Evolutionary conservation across 2,113 vertebrate species (phyloP).

Genomic region (Epinephelus fuscoguttatus): DNA sequence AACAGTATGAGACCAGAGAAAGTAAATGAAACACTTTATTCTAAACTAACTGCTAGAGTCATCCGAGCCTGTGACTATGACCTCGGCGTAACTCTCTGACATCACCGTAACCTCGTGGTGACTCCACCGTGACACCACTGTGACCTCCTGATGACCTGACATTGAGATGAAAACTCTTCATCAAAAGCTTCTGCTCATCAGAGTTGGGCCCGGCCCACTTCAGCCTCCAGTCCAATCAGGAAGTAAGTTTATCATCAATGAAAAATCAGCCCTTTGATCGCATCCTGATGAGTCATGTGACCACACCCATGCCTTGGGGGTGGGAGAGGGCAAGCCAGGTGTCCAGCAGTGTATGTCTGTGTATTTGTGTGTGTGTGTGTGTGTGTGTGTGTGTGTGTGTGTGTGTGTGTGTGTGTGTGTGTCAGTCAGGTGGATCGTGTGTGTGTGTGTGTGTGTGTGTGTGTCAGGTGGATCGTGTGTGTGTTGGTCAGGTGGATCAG

Average conservation of each 20-base stretch:
- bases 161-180: constrained; percentile 24
- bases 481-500: neutral
- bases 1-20: neutral
- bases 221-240: constrained; percentile 39
- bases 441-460: constrained; percentile 16
- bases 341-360: constrained; percentile 16
- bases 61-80: constrained; percentile 8
- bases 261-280: constrained; percentile 58
- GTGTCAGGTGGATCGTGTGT: neutral
- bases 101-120: constrained; percentile 33
- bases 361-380: constrained; percentile 15
- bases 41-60: neutral
- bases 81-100: constrained; percentile 39
- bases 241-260: constrained; percentile 2
- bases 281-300: constrained; percentile 60
- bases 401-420: neutral
- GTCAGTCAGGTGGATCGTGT: neutral
- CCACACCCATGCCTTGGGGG: constrained; percentile 45
- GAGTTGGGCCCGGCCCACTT: constrained; percentile 5
- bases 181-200: constrained; percentile 22
- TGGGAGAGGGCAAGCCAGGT: constrained; percentile 42
- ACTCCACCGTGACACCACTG: constrained; percentile 35
- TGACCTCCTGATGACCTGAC: constrained; percentile 44
- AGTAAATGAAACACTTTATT: neutral
- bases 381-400: neutral